phyloP scores from a whole-genome alignment of 2,797 vertebrate genomes.

The Cyclura pinguis region DNA sequence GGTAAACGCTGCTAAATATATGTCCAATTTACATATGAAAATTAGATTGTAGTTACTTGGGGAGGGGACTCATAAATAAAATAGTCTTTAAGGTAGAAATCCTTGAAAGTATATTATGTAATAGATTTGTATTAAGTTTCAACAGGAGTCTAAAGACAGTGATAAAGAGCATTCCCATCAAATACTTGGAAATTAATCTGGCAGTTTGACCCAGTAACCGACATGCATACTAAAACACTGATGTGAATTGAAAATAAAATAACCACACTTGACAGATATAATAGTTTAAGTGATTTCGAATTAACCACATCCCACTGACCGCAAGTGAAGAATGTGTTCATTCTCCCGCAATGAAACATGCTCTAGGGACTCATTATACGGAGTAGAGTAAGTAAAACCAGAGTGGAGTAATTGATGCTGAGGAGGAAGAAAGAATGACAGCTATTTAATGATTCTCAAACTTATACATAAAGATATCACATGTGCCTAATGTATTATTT shows the following conservation, averaged over 20 bases:
- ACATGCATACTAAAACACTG: constrained; percentile 81
- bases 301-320: constrained; percentile 87
- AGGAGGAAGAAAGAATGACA: constrained; percentile 82
- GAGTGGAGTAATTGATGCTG: constrained; percentile 87
- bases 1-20: not conserved
- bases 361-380: constrained; percentile 90
- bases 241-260: constrained; percentile 88
- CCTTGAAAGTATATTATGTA: constrained; percentile 61
- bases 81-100: constrained; percentile 49
- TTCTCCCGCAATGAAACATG: constrained; percentile 85
- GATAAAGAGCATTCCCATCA: constrained; percentile 68
- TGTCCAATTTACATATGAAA: constrained; percentile 30
- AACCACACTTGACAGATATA: constrained; percentile 87
- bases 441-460: constrained; percentile 83
- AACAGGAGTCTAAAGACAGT: constrained; percentile 65
- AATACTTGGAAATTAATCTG: constrained; percentile 81
- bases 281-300: constrained; percentile 92
- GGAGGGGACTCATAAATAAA: constrained; percentile 39
- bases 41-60: not conserved
- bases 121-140: constrained; percentile 69
- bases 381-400: constrained; percentile 83
- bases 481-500: constrained; percentile 74
- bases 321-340: constrained; percentile 84
- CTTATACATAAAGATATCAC: constrained; percentile 78
- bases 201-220: constrained; percentile 83